Percentiles rank a stretch among this genome's conserved stretches.
Conservation (phyloP, 2,888 invertebrate species). For the Heterodera filipjevi region DNA sequence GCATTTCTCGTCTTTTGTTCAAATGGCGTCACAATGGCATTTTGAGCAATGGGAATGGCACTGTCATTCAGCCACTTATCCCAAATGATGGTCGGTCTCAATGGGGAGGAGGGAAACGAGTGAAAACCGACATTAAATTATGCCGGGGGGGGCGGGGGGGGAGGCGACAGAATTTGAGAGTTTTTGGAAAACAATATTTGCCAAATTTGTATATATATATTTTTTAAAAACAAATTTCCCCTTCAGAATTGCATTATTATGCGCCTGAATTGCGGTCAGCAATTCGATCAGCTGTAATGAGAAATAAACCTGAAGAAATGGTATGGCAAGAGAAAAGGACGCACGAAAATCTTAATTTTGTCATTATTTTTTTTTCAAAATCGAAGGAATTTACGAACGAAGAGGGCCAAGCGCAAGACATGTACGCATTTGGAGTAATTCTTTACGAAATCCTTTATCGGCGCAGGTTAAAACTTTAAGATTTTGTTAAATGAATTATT, state of each 20-base stretch:
- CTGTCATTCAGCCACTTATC: slow-evolving; percentile 48
- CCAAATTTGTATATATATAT: too few relatives aligned
- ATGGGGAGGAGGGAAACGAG: not conserved
- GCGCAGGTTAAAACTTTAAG: not conserved
- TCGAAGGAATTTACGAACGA: slow-evolving; percentile 42
- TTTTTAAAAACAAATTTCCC: not conserved
- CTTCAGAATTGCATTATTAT: slow-evolving; percentile 59
- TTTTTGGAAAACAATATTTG: too few relatives aligned
- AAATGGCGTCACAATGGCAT: slow-evolving; percentile 53
- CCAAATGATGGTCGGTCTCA: slow-evolving; percentile 52
- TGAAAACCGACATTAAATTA: not conserved
- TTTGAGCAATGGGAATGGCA: slow-evolving; percentile 41
- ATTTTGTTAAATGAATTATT: not conserved
- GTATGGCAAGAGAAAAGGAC: not conserved
- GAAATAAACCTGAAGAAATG: slow-evolving; percentile 47
- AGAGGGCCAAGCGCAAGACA: slow-evolving; percentile 52
- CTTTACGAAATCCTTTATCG: slow-evolving; percentile 54
- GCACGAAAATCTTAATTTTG: too few relatives aligned
- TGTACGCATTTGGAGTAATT: slow-evolving; percentile 60
- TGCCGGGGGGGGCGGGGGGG: not conserved
- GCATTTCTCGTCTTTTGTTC: slow-evolving; percentile 48
- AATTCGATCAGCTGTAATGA: slow-evolving; percentile 42
- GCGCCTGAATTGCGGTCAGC: slow-evolving; percentile 56
- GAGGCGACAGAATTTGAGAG: too few relatives aligned
- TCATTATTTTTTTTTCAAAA: not conserved